Evolutionary conservation across 1,140 invertebrate species (phyloP).

Genomic region (Gryon sp.): DNA sequence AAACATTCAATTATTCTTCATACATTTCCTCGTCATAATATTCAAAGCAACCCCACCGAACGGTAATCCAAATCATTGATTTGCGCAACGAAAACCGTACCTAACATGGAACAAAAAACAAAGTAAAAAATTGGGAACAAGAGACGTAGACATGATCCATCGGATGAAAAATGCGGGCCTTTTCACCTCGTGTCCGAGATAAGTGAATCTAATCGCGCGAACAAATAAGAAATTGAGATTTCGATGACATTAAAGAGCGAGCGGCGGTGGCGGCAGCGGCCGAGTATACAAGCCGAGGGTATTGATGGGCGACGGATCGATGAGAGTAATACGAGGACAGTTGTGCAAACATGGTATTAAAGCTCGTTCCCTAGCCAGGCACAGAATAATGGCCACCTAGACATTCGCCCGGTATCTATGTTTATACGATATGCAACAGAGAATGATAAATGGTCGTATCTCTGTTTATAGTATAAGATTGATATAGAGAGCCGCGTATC

Average conservation of each 20-base stretch:
- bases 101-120: background rate
- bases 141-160: too few species aligned
- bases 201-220: constrained; percentile 51
- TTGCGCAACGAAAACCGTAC: too few species aligned
- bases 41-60: too few species aligned
- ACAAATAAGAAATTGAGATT: constrained; percentile 52
- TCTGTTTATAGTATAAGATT: constrained; percentile 68
- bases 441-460: constrained; percentile 66
- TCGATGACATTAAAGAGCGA: constrained; percentile 35
- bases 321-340: constrained; percentile 58
- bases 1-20: too few species aligned
- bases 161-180: constrained; percentile 23
- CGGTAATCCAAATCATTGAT: too few species aligned
- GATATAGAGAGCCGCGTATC: constrained; percentile 53
- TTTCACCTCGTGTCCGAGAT: constrained; percentile 21
- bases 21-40: too few species aligned
- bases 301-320: constrained; percentile 56
- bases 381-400: constrained; percentile 51
- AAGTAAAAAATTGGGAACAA: background rate
- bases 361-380: constrained; percentile 36
- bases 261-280: too few species aligned
- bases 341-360: constrained; percentile 59
- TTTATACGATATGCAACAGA: constrained; percentile 67
- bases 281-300: constrained; percentile 57
- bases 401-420: constrained; percentile 54